Conservation (phyloP, 2,113 vertebrate species). For the Phalacrocorax carbo region DNA sequence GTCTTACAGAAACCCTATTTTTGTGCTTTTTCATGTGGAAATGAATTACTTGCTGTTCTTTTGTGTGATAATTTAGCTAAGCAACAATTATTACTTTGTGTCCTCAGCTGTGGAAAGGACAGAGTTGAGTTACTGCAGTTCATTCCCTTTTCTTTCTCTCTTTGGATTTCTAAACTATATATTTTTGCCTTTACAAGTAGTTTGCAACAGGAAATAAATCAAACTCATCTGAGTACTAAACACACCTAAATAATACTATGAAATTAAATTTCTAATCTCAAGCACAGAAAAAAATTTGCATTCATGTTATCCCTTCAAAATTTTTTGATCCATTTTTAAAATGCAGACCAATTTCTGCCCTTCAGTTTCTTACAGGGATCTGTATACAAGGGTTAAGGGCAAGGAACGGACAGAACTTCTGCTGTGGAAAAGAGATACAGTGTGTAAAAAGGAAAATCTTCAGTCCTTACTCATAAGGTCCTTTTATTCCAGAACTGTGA, state of each 20-base stretch:
- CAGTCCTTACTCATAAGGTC: not conserved
- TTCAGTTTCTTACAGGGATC: not conserved
- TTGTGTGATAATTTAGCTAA: constrained; percentile 61
- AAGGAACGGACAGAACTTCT: not conserved
- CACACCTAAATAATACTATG: not conserved
- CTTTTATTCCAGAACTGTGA: not conserved
- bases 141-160: constrained; percentile 5
- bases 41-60: constrained; percentile 63
- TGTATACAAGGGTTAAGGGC: not conserved
- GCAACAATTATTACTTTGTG: constrained; percentile 60
- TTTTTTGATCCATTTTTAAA: not conserved
- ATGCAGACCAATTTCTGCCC: not conserved
- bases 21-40: constrained; percentile 63
- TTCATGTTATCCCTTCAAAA: not conserved
- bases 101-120: constrained; percentile 61
- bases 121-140: constrained; percentile 32
- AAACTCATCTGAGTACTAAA: not conserved
- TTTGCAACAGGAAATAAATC: not conserved
- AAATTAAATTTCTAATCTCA: not conserved
- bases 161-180: not conserved
- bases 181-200: not conserved
- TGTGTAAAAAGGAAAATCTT: not conserved
- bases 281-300: not conserved
- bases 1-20: constrained; percentile 45
- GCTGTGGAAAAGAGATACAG: not conserved